Conservation (phyloP, 2,888 invertebrate species). For the Nemotelus nigrinus region DNA sequence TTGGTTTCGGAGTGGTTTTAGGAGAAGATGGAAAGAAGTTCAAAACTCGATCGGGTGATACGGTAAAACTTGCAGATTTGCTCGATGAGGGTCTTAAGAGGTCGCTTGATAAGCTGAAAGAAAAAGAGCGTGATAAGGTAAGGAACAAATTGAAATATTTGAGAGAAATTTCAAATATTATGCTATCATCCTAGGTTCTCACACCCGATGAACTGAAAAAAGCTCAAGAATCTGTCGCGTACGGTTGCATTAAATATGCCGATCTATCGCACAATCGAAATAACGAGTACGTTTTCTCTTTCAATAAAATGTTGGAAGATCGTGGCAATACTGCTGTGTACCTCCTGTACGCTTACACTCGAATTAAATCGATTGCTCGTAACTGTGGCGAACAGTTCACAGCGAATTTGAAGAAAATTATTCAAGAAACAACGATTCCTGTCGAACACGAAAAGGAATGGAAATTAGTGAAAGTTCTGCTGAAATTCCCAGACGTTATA, state of each 20-base stretch:
- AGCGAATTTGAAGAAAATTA: constrained; percentile 71
- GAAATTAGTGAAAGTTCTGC: constrained; percentile 88
- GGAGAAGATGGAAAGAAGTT: constrained; percentile 99
- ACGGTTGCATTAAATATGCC: constrained; percentile 98
- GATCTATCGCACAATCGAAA: constrained; percentile 93
- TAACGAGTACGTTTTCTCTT: constrained; percentile 97
- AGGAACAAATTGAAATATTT: background rate
- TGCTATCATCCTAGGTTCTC: constrained; percentile 69
- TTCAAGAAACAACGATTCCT: constrained; percentile 71
- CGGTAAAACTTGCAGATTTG: constrained; percentile 85
- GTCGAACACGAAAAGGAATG: constrained; percentile 92
- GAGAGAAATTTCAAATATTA: too few relatives aligned
- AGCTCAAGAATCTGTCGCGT: constrained; percentile 93
- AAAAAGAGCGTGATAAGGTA: constrained; percentile 87
- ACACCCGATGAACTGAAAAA: constrained; percentile 80
- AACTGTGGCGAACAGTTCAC: constrained; percentile 69
- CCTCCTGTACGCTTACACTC: constrained; percentile 90
- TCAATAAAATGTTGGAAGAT: constrained; percentile 99
- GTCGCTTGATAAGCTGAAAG: constrained; percentile 82
- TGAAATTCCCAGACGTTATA: constrained; percentile 89
- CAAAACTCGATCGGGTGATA: constrained; percentile 97
- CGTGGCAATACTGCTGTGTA: constrained; percentile 99
- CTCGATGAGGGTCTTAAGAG: constrained; percentile 91
- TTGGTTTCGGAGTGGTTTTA: constrained; percentile 95
- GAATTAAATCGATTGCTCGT: constrained; percentile 91